phyloP scores from a whole-genome alignment of 2,113 vertebrate species.

The Dromaius novaehollandiae region DNA sequence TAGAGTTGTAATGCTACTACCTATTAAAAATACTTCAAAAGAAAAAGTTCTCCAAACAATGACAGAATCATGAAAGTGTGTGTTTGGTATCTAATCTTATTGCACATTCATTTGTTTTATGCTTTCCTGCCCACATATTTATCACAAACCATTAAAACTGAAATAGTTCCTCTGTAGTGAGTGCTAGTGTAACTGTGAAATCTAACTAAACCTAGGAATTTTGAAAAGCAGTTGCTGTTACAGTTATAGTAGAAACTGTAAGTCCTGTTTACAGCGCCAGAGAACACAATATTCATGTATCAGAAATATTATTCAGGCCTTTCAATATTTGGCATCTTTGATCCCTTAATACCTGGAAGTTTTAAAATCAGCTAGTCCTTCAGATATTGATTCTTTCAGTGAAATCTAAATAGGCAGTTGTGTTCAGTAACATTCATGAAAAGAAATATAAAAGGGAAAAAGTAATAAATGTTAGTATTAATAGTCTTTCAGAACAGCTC shows the following conservation, averaged over 20 bases:
- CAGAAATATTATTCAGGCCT: not conserved
- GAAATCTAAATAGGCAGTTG: not conserved
- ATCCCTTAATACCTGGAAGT: not conserved
- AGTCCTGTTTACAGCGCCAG: not conserved
- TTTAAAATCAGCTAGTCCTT: not conserved
- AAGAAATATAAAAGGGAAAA: not conserved
- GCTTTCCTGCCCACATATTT: not conserved
- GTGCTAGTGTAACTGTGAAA: not conserved
- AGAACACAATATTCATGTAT: not conserved
- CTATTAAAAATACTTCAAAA: not conserved
- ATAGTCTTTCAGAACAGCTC: not conserved
- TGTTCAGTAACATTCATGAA: not conserved
- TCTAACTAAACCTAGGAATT: not conserved
- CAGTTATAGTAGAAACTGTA: not conserved
- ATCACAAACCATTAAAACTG: not conserved
- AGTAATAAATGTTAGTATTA: not conserved
- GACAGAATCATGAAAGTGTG: not conserved
- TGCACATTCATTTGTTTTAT: not conserved
- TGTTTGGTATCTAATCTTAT: not conserved
- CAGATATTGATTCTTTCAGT: fast-evolving
- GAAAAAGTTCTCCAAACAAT: not conserved
- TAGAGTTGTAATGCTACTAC: not conserved
- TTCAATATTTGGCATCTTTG: not conserved
- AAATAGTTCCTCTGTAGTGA: not conserved
- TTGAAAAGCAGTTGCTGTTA: not conserved